Evolutionary conservation across 2,797 vertebrate genomes (phyloP), one percentile per base, ranked within the genome.

Genomic region (Myotis planiceps): DNA sequence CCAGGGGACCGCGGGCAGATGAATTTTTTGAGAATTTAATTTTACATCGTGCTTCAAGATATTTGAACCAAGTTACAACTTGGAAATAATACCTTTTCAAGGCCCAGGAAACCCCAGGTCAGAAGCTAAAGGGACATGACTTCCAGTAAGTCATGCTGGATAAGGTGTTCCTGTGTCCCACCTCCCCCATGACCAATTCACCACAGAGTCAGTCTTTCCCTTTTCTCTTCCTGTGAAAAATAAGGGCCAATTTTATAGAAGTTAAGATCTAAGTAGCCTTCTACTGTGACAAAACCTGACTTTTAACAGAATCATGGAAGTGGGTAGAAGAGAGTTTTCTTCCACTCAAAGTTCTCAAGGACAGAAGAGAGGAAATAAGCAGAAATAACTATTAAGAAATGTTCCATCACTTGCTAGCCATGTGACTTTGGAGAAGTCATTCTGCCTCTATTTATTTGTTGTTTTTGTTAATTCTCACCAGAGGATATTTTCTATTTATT

Each of bases 351-450:
- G 37, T 89, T 34, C 32, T 76, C 39, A 69, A 82, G 63, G 63
- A 66, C 29, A 95, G 79, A 84, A 85, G 21, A 82, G 13, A 58
- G 89, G 29, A 85, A 75, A 81, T 69, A 71, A 86, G 34, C 72
- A 94, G 49, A 94, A 83, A 72, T 12, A 69, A 69, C 15, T 63
- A 32, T 42, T 53, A 76, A 76, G n/a, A 88, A 49, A 63, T 58
- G 51, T 55, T 49, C 68, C 10, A 42, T 29, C 23, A 32, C 45
- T 63, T 78, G 42, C 72, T 42, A 58, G 58, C 25, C 51, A 65
- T 2, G 13, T 51, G 49, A 69, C 75, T 87, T 81, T 53, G 63
- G 60, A 88, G 32, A 93, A 85, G 78, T 79, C 21, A 23, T 66
- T 16, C 55, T 89, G 49, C 14, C 21, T 53, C 55, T 69, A 58